These are phyloP conservation scores for Gila orcuttii DNA, from an alignment of 2,113 vertebrate genomes.

Conservation along the genomic window DNA sequence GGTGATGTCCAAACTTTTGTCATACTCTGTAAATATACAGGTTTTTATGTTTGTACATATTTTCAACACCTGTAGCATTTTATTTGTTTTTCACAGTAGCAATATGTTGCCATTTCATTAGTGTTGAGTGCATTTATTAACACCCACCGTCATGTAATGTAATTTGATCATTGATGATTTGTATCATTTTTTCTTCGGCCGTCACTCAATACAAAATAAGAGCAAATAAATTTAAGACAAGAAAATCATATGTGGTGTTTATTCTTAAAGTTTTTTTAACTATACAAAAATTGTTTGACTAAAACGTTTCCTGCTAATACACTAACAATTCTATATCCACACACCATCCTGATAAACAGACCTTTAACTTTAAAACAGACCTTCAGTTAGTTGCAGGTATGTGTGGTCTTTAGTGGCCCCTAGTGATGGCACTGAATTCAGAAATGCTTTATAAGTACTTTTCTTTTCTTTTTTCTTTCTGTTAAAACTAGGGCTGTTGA, in stretches of 20 bases:
- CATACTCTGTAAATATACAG: slow-evolving; percentile 92
- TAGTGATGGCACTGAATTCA: background rate
- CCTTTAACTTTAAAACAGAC: background rate
- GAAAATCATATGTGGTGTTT: background rate
- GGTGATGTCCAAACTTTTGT: slow-evolving; percentile 85
- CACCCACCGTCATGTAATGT: slow-evolving; percentile 38
- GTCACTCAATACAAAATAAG: slow-evolving; percentile 16
- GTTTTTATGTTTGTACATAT: slow-evolving; percentile 90
- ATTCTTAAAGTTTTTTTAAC: background rate
- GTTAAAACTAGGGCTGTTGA: background rate
- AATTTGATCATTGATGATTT: slow-evolving; percentile 30
- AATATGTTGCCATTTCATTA: slow-evolving; percentile 5
- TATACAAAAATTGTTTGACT: background rate
- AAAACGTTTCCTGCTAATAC: background rate
- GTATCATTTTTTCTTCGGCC: background rate
- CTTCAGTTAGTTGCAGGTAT: background rate
- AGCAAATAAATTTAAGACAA: background rate
- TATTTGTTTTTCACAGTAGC: background rate
- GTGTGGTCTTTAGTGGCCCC: background rate
- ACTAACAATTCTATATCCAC: background rate
- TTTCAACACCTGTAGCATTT: slow-evolving; percentile 40
- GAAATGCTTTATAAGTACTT: background rate
- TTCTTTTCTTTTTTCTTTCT: background rate
- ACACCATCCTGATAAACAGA: background rate
- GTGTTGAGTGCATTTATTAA: slow-evolving; percentile 31